phyloP scores from a whole-genome alignment of 1,140 invertebrate species.

The Caenorhabditis elegans region WBcel235 BX284606.5:7295001-7295500 shows the following conservation, averaged over 20 bases:
- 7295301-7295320: too few species aligned
- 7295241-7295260: neutral
- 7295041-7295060: neutral
- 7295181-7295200: neutral
- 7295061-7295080: neutral
- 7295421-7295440: neutral
- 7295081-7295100: neutral
- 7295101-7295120: neutral
- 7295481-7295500: too few species aligned
- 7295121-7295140: neutral
- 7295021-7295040: neutral
- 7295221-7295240: constrained; percentile 1
- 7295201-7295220: neutral
- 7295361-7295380: neutral
- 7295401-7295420: neutral
- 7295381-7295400: neutral
- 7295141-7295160: neutral
- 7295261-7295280: too few species aligned
- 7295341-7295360: neutral
- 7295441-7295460: too few species aligned
- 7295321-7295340: constrained; percentile 19
- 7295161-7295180: neutral
- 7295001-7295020: neutral
- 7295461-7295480: too few species aligned
- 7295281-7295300: too few species aligned